Conservation (phyloP, 2,888 invertebrate species). For the Melanophora roralis region DNA sequence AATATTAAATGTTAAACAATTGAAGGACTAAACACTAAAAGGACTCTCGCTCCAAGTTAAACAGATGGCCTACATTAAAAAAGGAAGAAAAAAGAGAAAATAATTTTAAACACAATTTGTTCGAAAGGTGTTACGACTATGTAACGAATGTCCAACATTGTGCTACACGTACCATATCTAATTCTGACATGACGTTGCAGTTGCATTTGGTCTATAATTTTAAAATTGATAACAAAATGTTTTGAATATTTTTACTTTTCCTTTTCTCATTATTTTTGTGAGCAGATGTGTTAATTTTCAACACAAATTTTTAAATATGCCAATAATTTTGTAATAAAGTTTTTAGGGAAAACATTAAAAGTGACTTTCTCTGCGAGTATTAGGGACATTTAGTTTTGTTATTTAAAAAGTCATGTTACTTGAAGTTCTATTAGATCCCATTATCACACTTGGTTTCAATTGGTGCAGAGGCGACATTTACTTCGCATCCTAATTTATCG, state of each 20-base stretch:
- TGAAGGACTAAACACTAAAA: conserved; percentile 20
- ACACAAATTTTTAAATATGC: not conserved
- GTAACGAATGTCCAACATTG: not conserved
- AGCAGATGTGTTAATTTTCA: conserved; percentile 27
- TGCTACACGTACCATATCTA: conserved; percentile 34
- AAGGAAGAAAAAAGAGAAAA: not conserved
- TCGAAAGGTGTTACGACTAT: conserved; percentile 39
- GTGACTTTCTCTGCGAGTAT: not conserved
- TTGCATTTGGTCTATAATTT: conserved; percentile 6
- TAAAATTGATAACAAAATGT: conserved; percentile 49
- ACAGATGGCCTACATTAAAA: conserved; percentile 27
- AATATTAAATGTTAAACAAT: conserved; percentile 27
- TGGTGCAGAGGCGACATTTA: no score
- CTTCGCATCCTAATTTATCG: no score
- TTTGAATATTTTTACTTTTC: not conserved
- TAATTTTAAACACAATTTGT: not conserved
- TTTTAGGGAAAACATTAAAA: not conserved
- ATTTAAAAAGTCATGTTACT: no score
- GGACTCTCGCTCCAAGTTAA: conserved; percentile 11
- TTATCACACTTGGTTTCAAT: no score
- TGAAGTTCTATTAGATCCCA: no score
- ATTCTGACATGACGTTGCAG: conserved; percentile 18
- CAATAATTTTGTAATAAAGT: conserved; percentile 30
- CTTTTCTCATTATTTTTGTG: not conserved
- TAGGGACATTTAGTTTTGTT: not conserved